Evolutionary conservation across 2,113 vertebrate species (phyloP), one percentile per base, ranked within the genome.

Genomic region (Lophochroa leadbeateri): DNA sequence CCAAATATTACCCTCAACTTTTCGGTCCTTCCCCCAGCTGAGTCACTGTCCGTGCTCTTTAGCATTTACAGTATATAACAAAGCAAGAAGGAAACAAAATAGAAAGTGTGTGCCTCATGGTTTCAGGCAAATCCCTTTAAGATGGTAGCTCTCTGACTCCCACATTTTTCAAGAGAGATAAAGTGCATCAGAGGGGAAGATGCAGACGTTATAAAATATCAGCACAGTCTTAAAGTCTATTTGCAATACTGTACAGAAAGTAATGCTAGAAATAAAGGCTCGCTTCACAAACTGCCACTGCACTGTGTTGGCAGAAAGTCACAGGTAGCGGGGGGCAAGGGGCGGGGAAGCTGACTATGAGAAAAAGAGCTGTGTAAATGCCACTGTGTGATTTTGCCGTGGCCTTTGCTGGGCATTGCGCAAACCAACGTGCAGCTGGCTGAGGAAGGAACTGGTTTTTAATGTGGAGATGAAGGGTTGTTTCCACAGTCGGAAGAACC

Each of bases 151-250:
- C 87, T 94, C 90, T 1, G 67, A 97, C 93, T 96, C 95, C 94
- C 92, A 93, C 74, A 46, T 97, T 97, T 97, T 98, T 96, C 74
- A 97, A 98, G 94, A 98, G 94, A 97, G 96, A 97, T 99, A 99
- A 99, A 99, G 98, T 99, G 99, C 98, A 98, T 98, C 96, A 97
- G 95, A 98, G 96, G 89, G 97, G 93, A 86, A 96, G 89, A 95
- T 94, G 97, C 65, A 86, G 19, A 96, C 2, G 3, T 91, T 63
- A 93, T 44, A 67, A 97, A 96, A 92, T 23, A 94, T 67, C 65
- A 82, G 63, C 77, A 37, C 79, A 86, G 43, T 81, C 72, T 92
- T 96, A 81, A 92, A 96, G 82, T 96, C 67, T 29, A 64, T 85
- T 81, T 86, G 84, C 89, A 91, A 87, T 81, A 94, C 85, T 68